Evolutionary conservation across 2,888 invertebrate genomes (phyloP), one percentile per base, ranked within the genome.

Genomic region (Cartodere bifasciata): DNA sequence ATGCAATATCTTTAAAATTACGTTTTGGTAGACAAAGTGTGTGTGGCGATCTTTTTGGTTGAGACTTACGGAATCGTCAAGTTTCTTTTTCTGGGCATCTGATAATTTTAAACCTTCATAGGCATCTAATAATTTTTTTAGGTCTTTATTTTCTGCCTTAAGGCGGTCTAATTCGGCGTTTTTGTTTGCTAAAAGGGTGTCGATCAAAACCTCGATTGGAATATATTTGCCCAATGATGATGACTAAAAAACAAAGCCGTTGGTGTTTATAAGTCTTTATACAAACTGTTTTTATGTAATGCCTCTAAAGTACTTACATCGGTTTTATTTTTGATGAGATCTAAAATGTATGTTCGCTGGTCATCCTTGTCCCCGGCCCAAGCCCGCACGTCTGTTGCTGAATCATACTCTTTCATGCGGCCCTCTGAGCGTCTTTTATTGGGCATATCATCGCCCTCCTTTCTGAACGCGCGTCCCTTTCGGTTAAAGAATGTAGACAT

Each of bases 281-380:
- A 20, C 20, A 10, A 7, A 23, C 9, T 9, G 24, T 23, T 9
- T 7, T 6, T 7, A 20, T 20, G 6, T 20, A 10, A 6, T 6
- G 11, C 11, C 24, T 24, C 10, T 24, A 6, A 15, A 16, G 13
- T 5, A 16, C 36, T 35, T 13, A 42, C 43, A 16, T 35, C 34
- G 11, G 35, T 41, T 37, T 35, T 41, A 9, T 28, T 16, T 41
- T 64, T 65, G 32, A 69, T 64, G 32, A 68, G 48, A 29, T 72
- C 71, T 13, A 70, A 56, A 38, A 72, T 60, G 43, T 72, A 69
- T 48, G 70, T 68, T 23, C 63, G 61, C 42, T 70, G 63, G 33
- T 69, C 68, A 22, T 69, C 62, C 31, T 59, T 55, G 44, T 65
- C 64, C 44, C 65, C 65, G 5, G 67, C 65, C 72, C 72, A 72